These are phyloP conservation scores for Callosobruchus maculatus DNA, from an alignment of 2,888 invertebrate genomes.

Conservation along the genomic window DNA sequence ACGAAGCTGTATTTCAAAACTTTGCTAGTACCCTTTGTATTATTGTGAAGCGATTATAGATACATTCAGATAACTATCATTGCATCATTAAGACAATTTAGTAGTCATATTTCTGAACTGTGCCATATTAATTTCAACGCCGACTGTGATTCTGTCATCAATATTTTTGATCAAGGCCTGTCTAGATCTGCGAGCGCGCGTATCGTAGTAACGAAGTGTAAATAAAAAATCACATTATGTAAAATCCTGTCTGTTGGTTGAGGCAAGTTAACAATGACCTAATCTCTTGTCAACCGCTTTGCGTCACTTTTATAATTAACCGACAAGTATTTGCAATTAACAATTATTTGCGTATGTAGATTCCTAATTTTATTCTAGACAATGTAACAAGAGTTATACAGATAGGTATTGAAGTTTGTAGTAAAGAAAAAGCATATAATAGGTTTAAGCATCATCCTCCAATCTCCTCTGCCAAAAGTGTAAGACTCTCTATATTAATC, in stretches of 20 bases:
- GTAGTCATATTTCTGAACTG: background rate
- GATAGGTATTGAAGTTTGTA: too few species aligned
- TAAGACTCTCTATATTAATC: too few species aligned
- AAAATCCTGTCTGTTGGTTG: background rate
- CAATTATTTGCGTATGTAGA: background rate
- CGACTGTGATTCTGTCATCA: background rate
- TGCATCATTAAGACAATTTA: too few species aligned
- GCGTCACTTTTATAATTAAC: background rate
- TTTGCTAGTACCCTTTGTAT: too few species aligned
- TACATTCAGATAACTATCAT: too few species aligned
- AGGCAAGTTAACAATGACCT: background rate
- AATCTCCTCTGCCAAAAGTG: too few species aligned
- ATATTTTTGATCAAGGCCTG: background rate
- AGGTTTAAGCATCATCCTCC: too few species aligned
- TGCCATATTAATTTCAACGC: background rate
- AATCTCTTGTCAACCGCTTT: background rate
- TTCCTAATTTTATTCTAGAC: too few species aligned
- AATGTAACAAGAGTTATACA: too few species aligned
- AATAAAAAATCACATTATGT: slow-evolving; percentile 8
- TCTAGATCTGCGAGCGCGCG: background rate
- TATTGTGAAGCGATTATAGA: too few species aligned
- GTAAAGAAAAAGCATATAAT: too few species aligned
- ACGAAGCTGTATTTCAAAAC: too few species aligned
- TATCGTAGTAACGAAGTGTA: background rate
- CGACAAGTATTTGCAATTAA: background rate